phyloP scores from a whole-genome alignment of 2,888 invertebrate genomes.

The Pocota personata region DNA sequence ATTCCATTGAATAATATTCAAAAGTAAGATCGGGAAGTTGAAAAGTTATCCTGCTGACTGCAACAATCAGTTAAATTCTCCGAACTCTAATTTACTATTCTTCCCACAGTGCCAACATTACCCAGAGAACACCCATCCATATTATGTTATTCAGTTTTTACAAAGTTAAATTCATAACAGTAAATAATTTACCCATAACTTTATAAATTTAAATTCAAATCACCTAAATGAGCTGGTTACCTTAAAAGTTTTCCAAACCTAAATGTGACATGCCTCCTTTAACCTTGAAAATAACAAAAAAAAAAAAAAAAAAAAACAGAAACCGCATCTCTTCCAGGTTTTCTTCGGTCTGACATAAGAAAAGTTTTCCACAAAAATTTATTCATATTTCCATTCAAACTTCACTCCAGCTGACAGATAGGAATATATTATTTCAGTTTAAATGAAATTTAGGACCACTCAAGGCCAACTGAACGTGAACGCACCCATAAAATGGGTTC shows the following conservation, averaged over 20 bases:
- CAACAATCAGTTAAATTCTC: no score
- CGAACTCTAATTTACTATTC: not conserved
- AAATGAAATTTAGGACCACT: slow-evolving; percentile 35
- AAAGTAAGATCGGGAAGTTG: no score
- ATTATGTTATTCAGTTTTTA: not conserved
- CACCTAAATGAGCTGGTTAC: not conserved
- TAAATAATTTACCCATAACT: not conserved
- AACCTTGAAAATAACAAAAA: no score
- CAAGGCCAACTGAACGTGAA: slow-evolving; percentile 35
- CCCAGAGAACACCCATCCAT: not conserved
- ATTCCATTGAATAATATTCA: no score
- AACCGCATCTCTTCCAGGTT: not conserved
- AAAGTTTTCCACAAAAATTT: slow-evolving; percentile 15
- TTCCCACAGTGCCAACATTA: not conserved
- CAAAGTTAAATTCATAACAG: not conserved
- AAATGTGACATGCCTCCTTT: slow-evolving; percentile 19
- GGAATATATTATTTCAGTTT: slow-evolving; percentile 36
- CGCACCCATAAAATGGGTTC: slow-evolving; percentile 29
- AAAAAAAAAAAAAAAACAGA: no score
- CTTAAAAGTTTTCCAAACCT: slow-evolving; percentile 2
- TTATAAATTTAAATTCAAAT: slow-evolving; percentile 15
- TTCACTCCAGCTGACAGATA: slow-evolving; percentile 19
- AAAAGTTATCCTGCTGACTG: no score
- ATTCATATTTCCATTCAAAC: slow-evolving; percentile 34
- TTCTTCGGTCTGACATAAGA: not conserved